Conservation (phyloP, 2,888 invertebrate species). For the Cacoxenus indagator region DNA sequence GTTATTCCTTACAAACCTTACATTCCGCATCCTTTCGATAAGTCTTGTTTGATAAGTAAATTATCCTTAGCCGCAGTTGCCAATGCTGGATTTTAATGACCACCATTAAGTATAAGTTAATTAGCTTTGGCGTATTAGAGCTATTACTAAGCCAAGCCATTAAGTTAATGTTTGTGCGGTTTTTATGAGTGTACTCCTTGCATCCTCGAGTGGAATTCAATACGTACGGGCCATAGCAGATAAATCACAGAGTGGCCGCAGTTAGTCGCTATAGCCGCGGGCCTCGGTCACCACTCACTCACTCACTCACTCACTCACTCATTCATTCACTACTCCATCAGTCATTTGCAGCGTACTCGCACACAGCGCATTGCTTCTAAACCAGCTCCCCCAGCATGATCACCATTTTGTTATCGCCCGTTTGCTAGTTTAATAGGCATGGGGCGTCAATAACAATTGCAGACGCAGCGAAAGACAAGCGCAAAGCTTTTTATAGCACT, state of each 20-base stretch:
- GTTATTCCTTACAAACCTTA: too few relatives aligned
- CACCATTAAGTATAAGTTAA: background rate
- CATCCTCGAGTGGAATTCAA: too few relatives aligned
- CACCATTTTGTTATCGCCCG: background rate
- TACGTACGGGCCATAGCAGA: conserved; percentile 43
- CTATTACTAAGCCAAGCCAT: conserved; percentile 46
- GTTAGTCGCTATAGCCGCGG: too few relatives aligned
- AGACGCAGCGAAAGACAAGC: conserved; percentile 50
- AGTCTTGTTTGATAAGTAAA: conserved; percentile 3
- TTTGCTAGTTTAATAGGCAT: conserved; percentile 25
- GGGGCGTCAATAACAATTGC: conserved; percentile 57
- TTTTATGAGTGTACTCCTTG: conserved; percentile 29
- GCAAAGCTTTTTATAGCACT: conserved; percentile 60
- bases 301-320: too few relatives aligned
- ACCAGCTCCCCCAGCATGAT: conserved; percentile 18
- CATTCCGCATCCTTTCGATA: background rate
- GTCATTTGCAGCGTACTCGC: too few relatives aligned
- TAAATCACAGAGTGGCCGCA: conserved; percentile 55
- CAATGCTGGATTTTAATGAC: background rate
- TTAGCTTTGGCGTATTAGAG: background rate
- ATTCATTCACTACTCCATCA: too few relatives aligned
- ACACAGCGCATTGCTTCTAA: background rate
- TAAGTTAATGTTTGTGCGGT: conserved; percentile 52
- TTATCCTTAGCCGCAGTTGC: background rate
- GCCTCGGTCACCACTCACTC: too few relatives aligned